Conservation (phyloP, 1,140 invertebrate species). For the Mamestra configurata region DNA sequence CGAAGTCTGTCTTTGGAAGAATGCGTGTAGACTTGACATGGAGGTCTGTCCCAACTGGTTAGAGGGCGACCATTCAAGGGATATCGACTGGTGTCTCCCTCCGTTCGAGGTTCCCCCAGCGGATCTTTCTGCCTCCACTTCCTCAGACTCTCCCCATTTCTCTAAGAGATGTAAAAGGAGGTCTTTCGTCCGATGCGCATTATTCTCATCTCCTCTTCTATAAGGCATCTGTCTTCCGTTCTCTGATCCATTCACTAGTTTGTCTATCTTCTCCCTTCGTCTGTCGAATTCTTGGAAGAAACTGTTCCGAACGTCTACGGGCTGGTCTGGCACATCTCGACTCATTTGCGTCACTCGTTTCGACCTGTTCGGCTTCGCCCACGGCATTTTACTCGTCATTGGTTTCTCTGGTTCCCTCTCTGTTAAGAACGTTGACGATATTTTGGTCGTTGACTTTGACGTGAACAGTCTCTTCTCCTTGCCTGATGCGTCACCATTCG, state of each 20-base stretch:
- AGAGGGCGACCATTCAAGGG: constrained; percentile 88
- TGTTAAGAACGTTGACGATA: constrained; percentile 76
- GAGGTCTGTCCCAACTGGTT: constrained; percentile 88
- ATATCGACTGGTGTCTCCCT: constrained; percentile 88
- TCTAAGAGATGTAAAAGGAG: constrained; percentile 91
- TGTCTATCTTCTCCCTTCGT: constrained; percentile 82
- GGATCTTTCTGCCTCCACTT: constrained; percentile 79
- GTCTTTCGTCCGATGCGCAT: constrained; percentile 91
- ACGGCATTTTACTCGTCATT: constrained; percentile 87
- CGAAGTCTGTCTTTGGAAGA: constrained; percentile 90
- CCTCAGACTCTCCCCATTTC: constrained; percentile 91
- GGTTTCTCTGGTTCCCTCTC: constrained; percentile 78
- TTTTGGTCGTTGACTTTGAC: constrained; percentile 78
- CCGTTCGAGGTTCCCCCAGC: constrained; percentile 81
- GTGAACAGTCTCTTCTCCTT: constrained; percentile 75
- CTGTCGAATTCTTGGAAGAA: constrained; percentile 88
- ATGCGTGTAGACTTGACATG: constrained; percentile 91
- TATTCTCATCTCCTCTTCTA: constrained; percentile 85
- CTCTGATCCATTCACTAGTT: constrained; percentile 78
- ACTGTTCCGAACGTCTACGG: constrained; percentile 88
- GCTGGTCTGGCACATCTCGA: constrained; percentile 90
- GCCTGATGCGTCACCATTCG: constrained; percentile 79
- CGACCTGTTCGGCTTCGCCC: constrained; percentile 84
- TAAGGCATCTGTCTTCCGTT: constrained; percentile 82
- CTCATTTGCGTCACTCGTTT: constrained; percentile 90